Evolutionary conservation across 2,888 invertebrate species (phyloP).

Genomic region (Silvanus unidentatus): DNA sequence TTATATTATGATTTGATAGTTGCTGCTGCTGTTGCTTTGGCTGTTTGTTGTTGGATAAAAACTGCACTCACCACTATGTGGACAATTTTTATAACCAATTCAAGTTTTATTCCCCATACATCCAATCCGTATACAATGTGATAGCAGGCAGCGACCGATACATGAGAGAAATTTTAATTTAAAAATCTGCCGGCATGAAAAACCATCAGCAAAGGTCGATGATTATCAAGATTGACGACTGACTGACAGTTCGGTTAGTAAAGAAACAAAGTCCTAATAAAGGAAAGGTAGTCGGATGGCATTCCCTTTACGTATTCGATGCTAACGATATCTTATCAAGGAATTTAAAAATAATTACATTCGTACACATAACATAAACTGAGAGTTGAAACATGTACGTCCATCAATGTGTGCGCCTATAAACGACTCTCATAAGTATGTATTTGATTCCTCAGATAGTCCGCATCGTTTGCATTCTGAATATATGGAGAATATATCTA

Average conservation of each 20-base stretch:
- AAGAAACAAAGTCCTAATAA: slow-evolving; percentile 35
- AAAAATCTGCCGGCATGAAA: too few relatives aligned
- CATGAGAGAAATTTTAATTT: too few relatives aligned
- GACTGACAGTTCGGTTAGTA: slow-evolving; percentile 23
- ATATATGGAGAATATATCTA: slow-evolving; percentile 32
- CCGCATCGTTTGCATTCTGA: slow-evolving; percentile 15
- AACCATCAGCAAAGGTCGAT: slow-evolving; percentile 9
- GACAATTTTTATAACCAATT: too few relatives aligned
- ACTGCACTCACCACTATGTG: too few relatives aligned
- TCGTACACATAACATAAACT: slow-evolving; percentile 25
- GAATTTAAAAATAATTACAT: slow-evolving; percentile 45
- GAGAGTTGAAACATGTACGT: slow-evolving; percentile 37
- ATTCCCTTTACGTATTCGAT: slow-evolving; percentile 33
- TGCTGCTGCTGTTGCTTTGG: too few relatives aligned
- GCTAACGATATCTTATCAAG: slow-evolving; percentile 43
- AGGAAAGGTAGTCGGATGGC: slow-evolving; percentile 28
- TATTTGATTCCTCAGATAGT: slow-evolving; percentile 25
- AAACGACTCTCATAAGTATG: slow-evolving; percentile 32
- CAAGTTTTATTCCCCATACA: too few relatives aligned
- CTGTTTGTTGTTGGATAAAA: too few relatives aligned
- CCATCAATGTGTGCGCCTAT: slow-evolving; percentile 35
- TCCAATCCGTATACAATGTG: too few relatives aligned
- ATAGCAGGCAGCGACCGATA: too few relatives aligned
- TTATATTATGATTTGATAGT: too few relatives aligned
- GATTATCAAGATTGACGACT: slow-evolving; percentile 25